Base-by-base conservation (phyloP, 2,113 vertebrate species). In the Sphyrna mokarran region DNA sequence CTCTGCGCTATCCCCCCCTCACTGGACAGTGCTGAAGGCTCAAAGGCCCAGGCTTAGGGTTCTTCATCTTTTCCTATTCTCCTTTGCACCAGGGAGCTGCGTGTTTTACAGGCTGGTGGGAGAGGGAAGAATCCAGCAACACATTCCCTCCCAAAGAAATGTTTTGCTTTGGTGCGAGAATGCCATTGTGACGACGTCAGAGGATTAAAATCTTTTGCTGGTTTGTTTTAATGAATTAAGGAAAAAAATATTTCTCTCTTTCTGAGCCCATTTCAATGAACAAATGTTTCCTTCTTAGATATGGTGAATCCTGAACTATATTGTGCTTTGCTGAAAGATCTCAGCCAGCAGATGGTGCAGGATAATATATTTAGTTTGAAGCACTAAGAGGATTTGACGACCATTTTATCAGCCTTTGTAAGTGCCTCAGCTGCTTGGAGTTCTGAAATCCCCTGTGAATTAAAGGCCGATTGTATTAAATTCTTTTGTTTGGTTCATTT, bases 351-450 rank as follows among this genome's bases (percentile, higher is more conserved):
- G 93, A 69, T 95, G 93, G 93, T 48, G 93, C 68, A 70, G 20
- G 93, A 95, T 95, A 95, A 95, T 69, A 95, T 95, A 72, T 95
- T 95, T 69, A 72, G 68, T 95, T 72, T 69, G 43, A 43, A 16
- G 68, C 93, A 95, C 93, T 95, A 95, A 95, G 68, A 95, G 93
- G 93, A 95, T 95, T 95, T 95, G 93, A 72, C 37, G 93, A 95
- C 66, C 37, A 95, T 95, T 95, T 95, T 69, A 95, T 95, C 66
- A 95, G 89, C 63, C 61, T 93, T 93, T 93, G 89, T 93, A 93
- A 68, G 68, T 95, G 93, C 68, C 93, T 95, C 93, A 48, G 93
- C 93, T 95, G 93, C 93, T 48, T 5, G 40, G 93, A 95, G 93
- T 95, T 95, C 93, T 70, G 68, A 69, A 94, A 95, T 48, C 93